Evolutionary conservation across 2,888 invertebrate genomes (phyloP).

Genomic region (Tenthredo livida): DNA sequence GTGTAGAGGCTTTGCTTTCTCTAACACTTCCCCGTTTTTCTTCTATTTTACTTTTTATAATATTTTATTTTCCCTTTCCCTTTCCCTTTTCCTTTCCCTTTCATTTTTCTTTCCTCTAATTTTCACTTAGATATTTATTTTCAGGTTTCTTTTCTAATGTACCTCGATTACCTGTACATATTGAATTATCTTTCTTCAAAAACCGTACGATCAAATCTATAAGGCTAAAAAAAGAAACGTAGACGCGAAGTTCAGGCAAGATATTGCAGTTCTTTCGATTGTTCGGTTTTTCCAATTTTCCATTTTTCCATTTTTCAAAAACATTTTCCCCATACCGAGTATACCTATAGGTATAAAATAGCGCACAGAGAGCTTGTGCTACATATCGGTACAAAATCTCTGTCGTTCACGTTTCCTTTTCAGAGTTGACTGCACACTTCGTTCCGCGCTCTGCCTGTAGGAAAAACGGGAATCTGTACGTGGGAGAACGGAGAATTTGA

Average conservation of each 20-base stretch:
- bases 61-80: neutral
- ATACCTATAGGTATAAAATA: neutral
- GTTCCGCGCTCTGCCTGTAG: constrained; percentile 12
- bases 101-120: no score
- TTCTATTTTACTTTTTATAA: neutral
- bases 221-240: no score
- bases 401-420: constrained; percentile 10
- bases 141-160: neutral
- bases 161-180: no score
- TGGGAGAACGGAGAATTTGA: constrained; percentile 14
- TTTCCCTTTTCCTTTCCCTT: neutral
- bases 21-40: neutral
- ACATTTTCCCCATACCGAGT: neutral
- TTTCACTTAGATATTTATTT: neutral
- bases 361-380: neutral
- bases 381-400: constrained; percentile 1
- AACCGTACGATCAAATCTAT: no score
- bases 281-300: no score
- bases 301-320: no score
- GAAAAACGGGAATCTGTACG: neutral
- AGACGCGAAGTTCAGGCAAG: no score
- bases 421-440: constrained; percentile 24
- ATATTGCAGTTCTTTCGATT: no score
- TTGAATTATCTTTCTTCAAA: no score
- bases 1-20: constrained; percentile 12